Percentiles rank a stretch among this genome's conserved stretches.
phyloP scores from a whole-genome alignment of 2,113 vertebrate genomes.

The Synchiropus splendidus region DNA sequence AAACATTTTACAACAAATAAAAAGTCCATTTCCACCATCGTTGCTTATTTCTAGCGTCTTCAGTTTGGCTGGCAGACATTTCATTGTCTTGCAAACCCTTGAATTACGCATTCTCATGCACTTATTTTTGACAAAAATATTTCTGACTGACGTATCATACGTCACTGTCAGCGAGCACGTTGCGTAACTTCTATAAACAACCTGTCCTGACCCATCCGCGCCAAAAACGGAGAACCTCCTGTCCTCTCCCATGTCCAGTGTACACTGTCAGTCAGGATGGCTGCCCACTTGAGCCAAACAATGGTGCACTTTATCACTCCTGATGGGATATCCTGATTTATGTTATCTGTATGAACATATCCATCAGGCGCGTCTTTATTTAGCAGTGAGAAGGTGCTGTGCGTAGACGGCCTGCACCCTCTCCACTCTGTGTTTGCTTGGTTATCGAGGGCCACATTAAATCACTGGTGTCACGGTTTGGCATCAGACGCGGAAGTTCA shows the following conservation, averaged over 20 bases:
- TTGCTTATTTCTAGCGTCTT: too few species aligned
- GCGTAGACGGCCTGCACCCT: constrained; percentile 22
- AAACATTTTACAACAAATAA: too few species aligned
- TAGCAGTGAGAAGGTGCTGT: constrained; percentile 29
- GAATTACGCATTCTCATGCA: background rate
- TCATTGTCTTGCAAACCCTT: background rate
- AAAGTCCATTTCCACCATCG: too few species aligned
- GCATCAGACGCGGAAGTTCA: constrained; percentile 31
- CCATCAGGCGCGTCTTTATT: constrained; percentile 56
- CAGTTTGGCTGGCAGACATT: too few species aligned
- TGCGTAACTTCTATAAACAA: constrained; percentile 25
- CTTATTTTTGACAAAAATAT: background rate
- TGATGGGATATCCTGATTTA: constrained; percentile 69
- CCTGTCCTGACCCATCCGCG: constrained; percentile 25
- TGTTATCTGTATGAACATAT: constrained; percentile 39
- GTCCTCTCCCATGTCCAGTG: constrained; percentile 40
- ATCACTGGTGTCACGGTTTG: constrained; percentile 15
- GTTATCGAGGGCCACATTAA: constrained; percentile 31
- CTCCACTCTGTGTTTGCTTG: constrained; percentile 35
- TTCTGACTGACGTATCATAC: constrained; percentile 6
- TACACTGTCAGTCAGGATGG: constrained; percentile 52
- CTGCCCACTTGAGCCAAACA: constrained; percentile 65
- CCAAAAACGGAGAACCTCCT: constrained; percentile 28
- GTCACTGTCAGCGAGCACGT: constrained; percentile 9
- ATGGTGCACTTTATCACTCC: constrained; percentile 51